Evolutionary conservation across 1,140 invertebrate species (phyloP), one percentile per base, ranked within the genome.

Genomic region (Aleiodes sp.): DNA sequence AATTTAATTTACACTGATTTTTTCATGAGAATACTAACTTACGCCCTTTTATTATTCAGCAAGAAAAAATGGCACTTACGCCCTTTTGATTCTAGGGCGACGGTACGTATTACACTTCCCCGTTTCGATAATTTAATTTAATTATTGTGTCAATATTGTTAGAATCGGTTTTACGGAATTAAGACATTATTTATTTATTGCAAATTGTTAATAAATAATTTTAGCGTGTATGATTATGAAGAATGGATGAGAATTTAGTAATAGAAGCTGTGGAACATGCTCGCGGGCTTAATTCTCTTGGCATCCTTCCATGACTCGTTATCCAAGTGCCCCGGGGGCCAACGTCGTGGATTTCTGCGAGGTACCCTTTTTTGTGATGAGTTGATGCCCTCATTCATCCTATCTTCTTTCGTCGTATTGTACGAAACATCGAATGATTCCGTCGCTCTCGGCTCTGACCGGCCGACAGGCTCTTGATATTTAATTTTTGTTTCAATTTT

Each of bases 301-400:
- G 35, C 24, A 73, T 68, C 61, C 62, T 29, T 67, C 73, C 52
- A 65, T 70, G 37, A 68, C 67, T 67, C 59, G 63, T 72, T 69
- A 74, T 69, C 71, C 67, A 70, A 39, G 61, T 62, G 65, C 28
- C 26, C 33, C 12, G 43, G 43, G 63, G 64, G 64, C 43, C 46
- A 28, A 24, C 28, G 19, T 19, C 37, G 28, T 10, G 28, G 33
- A 65, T 65, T 65, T 52, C 46, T 65, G n/a, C 26, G 46, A 21
- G 16, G 10, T 64, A 37, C 31, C 16, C 57, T 46, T 43, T 65
- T 52, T 59, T n/a, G 28, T 41, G 39, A 21, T 31, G 26, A 52
- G 43, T 57, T 56, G 43, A 57, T 65, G 64, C 43, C 33, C 43
- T 57, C 43, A 24, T 65, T 57, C 46, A 52, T 33, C 43, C 19